Base-by-base conservation (phyloP, 2,797 vertebrate species). In the Pipistrellus pipistrellus region DNA sequence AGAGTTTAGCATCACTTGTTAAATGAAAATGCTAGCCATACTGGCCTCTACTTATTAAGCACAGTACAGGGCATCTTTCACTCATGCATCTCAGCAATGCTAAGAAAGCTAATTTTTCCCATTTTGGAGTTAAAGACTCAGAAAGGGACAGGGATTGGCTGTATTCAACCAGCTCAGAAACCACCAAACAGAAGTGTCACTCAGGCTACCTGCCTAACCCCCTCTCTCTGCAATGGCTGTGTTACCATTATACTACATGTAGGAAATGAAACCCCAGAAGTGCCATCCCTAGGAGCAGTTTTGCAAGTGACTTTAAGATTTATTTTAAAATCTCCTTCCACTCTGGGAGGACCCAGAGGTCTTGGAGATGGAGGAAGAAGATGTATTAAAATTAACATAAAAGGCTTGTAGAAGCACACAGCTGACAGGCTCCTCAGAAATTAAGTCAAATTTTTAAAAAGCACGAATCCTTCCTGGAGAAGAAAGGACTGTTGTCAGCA, bases 401-500 rank as follows among this genome's bases (percentile, higher is more conserved):
- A 85, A 95, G 66, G 75, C 66, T 85, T 3, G 3, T 0, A 8
- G 6, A 82, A 87, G 32, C 46, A 62, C 82, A 75, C 88, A 95
- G 64, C 80, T 51, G 82, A 90, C 57, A 76, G 85, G 82, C 93
- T 3, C 83, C 69, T 66, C 44, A 41, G 69, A 84, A 96, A 72
- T 46, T 90, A 95, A 93, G 64, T 78, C 62, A 57, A 91, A 75
- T 38, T 73, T 62, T 94, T 97, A 83, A 53, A 97, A 97, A 96
- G 85, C 38, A 57, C 64, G 64, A 95, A 97, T 96, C 89, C 93
- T 64, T 91, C 95, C 85, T 59, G 3, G 64, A 95, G 90, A 96
- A 98, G 93, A 98, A 97, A 96, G 72, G 85, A 51, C 76, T 93
- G 94, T 94, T 94, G 90, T 96, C 72, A 69, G 8, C 44, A 69